Evolutionary conservation across 2,888 invertebrate species (phyloP).

Genomic region (Apotomis betuletana): DNA sequence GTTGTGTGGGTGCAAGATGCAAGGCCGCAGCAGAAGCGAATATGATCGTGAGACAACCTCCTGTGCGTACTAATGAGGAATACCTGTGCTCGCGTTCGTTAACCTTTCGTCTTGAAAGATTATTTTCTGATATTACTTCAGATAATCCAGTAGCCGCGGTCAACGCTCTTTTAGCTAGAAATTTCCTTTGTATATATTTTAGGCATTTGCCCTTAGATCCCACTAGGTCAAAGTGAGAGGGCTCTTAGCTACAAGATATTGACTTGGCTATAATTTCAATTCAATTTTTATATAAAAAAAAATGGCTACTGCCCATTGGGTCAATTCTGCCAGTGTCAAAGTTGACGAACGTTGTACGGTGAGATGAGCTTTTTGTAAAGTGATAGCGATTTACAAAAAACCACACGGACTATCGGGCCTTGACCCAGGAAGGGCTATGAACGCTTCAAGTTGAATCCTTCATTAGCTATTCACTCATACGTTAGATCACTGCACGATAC

Average conservation of each 20-base stretch:
- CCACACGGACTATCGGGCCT: no score
- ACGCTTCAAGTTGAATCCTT: no score
- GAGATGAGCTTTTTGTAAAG: no score
- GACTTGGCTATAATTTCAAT: no score
- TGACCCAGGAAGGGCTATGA: no score
- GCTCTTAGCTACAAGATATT: neutral
- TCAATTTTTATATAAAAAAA: no score
- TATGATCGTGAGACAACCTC: slow-evolving; percentile 1
- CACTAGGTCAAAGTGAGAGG: neutral
- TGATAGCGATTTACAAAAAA: no score
- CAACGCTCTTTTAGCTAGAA: neutral
- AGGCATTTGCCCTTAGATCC: neutral
- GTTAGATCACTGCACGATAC: no score
- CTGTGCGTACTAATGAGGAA: slow-evolving; percentile 22
- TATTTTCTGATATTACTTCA: neutral
- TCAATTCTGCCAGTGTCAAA: no score
- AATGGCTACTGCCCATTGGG: no score
- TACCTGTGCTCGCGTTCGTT: slow-evolving; percentile 26
- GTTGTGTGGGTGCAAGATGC: slow-evolving; percentile 25
- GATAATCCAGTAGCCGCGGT: neutral
- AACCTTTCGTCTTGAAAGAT: slow-evolving; percentile 11
- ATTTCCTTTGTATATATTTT: neutral
- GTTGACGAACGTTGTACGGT: no score
- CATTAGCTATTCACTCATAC: no score
- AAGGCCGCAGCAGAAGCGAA: slow-evolving; percentile 23